Percentiles rank a stretch among this genome's conserved stretches.
These are phyloP conservation scores for Lithobates sylvaticus DNA, from an alignment of 2,797 vertebrate species.

Conservation along the genomic window DNA sequence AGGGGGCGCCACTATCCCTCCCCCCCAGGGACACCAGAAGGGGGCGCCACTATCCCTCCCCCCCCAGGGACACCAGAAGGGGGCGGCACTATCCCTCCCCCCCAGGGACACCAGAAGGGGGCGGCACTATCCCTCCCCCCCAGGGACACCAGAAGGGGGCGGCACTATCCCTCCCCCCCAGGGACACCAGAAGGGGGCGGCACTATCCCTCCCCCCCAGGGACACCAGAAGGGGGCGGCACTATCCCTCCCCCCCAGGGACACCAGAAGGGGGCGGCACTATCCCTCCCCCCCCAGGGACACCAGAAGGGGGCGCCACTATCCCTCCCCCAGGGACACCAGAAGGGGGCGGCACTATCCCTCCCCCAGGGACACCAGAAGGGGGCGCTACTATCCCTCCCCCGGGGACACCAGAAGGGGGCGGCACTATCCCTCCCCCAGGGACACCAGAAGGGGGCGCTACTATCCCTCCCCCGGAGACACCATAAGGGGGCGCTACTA, in stretches of 20 bases:
- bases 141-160: not conserved
- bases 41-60: conserved; percentile 84
- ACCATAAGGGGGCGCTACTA: not conserved
- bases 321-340: not conserved
- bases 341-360: conserved; percentile 78
- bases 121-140: not conserved
- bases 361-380: conserved; percentile 84
- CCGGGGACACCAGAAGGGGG: too few relatives aligned
- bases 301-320: not conserved
- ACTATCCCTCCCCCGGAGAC: not conserved
- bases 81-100: too few relatives aligned
- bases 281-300: not conserved
- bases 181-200: conserved; percentile 74
- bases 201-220: too few relatives aligned
- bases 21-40: not conserved
- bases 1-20: too few relatives aligned
- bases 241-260: not conserved
- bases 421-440: not conserved
- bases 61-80: conserved; percentile 81
- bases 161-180: not conserved
- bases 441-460: not conserved
- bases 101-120: too few relatives aligned
- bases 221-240: too few relatives aligned
- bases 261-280: not conserved
- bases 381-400: too few relatives aligned